These are phyloP conservation scores for Onchidella celtica DNA, from an alignment of 2,888 invertebrate genomes.

Conservation along the genomic window DNA sequence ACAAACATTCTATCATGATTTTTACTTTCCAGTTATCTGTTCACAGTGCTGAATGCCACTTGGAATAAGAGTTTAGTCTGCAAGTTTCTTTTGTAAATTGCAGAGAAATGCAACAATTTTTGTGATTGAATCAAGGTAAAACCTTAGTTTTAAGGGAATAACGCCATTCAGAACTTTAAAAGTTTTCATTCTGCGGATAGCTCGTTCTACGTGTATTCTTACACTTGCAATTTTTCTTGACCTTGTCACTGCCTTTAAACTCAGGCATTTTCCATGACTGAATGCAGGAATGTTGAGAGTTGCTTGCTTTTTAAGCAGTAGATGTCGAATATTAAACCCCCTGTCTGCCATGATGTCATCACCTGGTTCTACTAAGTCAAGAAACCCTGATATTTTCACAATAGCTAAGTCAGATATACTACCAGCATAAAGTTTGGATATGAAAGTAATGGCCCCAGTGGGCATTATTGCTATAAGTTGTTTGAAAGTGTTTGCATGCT, in stretches of 20 bases:
- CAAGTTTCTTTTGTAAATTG: not conserved
- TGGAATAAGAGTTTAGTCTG: not conserved
- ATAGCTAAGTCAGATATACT: not conserved
- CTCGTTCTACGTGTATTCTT: not conserved
- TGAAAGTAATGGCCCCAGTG: not conserved
- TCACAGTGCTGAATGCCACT: not conserved
- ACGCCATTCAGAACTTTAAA: not conserved
- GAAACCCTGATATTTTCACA: not conserved
- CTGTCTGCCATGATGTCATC: not conserved
- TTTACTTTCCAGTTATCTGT: not conserved
- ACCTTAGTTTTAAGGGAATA: not conserved
- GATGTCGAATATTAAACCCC: not conserved
- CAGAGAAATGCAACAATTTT: not conserved
- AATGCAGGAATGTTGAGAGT: not conserved
- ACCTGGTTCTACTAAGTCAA: not conserved
- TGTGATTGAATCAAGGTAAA: not conserved
- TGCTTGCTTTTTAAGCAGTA: not conserved
- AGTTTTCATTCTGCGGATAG: not conserved
- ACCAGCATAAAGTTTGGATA: not conserved
- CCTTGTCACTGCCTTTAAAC: not conserved
- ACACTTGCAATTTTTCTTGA: not conserved
- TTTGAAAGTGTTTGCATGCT: not conserved
- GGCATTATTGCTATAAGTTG: not conserved
- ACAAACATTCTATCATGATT: not conserved
- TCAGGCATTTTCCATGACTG: not conserved